Evolutionary conservation across 35 echinoderm and acorn worm species (phyloP).

Genomic region (Apostichopus californicus): DNA sequence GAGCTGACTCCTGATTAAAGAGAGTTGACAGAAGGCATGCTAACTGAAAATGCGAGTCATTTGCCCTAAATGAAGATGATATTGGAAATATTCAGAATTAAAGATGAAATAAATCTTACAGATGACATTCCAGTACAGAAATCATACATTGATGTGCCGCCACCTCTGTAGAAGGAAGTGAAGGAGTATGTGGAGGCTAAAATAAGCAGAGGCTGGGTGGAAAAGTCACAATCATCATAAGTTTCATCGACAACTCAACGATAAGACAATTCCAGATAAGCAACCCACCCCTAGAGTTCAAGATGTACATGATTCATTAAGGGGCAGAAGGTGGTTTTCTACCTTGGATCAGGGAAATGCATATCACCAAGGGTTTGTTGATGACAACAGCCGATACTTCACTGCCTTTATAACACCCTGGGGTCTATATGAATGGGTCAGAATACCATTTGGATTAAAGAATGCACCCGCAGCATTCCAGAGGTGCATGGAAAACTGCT

Average conservation of each 20-base stretch:
- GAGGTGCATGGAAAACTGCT: constrained; percentile 57
- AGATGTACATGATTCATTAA: constrained; percentile 41
- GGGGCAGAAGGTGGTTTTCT: constrained; percentile 49
- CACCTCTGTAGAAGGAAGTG: constrained; percentile 65
- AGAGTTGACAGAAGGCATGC: constrained; percentile 40
- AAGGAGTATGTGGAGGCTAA: constrained; percentile 60
- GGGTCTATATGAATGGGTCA: constrained; percentile 69
- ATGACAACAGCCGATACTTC: constrained; percentile 32
- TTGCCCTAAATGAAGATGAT: constrained; percentile 64
- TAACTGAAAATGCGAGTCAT: constrained; percentile 49
- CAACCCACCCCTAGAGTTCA: constrained; percentile 69
- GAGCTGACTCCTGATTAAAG: constrained; percentile 34
- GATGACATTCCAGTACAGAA: constrained; percentile 72
- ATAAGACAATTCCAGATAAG: constrained; percentile 58
- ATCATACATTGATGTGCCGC: constrained; percentile 64
- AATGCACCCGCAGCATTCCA: constrained; percentile 78
- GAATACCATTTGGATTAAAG: constrained; percentile 77
- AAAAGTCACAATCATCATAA: constrained; percentile 71
- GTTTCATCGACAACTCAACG: constrained; percentile 65
- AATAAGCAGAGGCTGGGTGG: constrained; percentile 61
- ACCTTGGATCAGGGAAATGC: constrained; percentile 66
- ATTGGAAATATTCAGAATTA: constrained; percentile 54
- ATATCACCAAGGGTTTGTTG: constrained; percentile 76
- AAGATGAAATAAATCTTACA: constrained; percentile 68
- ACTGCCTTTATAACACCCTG: constrained; percentile 66